These are phyloP conservation scores for Sabatieria punctata DNA, from an alignment of 2,888 invertebrate genomes.

Conservation along the genomic window DNA sequence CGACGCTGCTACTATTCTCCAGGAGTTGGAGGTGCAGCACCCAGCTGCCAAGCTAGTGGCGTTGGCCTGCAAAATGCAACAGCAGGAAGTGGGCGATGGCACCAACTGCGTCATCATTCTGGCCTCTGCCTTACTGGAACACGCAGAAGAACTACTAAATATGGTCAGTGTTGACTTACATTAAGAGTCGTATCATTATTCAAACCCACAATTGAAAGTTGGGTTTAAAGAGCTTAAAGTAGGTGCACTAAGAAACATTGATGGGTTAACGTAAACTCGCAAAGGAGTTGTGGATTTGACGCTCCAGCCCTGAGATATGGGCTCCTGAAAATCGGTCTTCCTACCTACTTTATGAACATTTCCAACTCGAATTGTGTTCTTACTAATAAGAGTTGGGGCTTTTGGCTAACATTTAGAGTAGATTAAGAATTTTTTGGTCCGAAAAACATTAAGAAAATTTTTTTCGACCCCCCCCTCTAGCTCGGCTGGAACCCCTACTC, in stretches of 20 bases:
- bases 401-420: too few relatives aligned
- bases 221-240: background rate
- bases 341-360: too few relatives aligned
- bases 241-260: background rate
- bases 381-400: too few relatives aligned
- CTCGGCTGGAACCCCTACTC: too few relatives aligned
- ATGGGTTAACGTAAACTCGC: background rate
- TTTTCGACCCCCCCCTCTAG: too few relatives aligned
- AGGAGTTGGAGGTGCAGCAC: conserved; percentile 71
- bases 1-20: conserved; percentile 93
- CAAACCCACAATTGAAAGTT: too few relatives aligned
- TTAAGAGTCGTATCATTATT: background rate
- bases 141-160: conserved; percentile 73
- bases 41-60: conserved; percentile 94
- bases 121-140: conserved; percentile 74
- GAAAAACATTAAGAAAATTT: too few relatives aligned
- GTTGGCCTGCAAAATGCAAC: conserved; percentile 91
- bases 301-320: too few relatives aligned
- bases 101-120: conserved; percentile 94
- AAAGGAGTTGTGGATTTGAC: background rate
- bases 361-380: too few relatives aligned
- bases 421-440: too few relatives aligned
- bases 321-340: too few relatives aligned
- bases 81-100: conserved; percentile 93
- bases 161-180: conserved; percentile 41